Conservation (phyloP, 2,888 invertebrate species). For the Aphidius colemani region DNA sequence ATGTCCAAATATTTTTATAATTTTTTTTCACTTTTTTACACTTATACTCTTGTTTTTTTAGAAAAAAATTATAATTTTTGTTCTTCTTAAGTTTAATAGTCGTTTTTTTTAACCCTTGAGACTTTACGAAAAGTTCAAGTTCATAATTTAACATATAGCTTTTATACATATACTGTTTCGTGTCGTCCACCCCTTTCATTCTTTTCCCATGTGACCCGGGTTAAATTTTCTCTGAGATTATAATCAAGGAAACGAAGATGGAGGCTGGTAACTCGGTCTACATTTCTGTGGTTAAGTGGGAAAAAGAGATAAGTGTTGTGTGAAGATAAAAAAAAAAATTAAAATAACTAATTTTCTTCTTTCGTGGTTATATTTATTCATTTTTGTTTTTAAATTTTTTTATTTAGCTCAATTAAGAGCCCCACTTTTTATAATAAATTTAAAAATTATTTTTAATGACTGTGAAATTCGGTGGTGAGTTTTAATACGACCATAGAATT, state of each 20-base stretch:
- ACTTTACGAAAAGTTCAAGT: conserved; percentile 20
- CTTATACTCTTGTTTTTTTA: neutral
- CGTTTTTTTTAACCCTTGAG: neutral
- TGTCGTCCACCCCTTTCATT: conserved; percentile 3
- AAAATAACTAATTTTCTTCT: conserved; percentile 7
- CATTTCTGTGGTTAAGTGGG: neutral
- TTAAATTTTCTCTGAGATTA: conserved; percentile 18
- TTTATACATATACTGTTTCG: neutral
- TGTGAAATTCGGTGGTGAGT: no score
- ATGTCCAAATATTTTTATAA: no score
- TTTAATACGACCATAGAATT: neutral
- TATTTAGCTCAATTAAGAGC: no score
- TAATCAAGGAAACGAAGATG: conserved; percentile 21
- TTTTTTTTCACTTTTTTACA: neutral
- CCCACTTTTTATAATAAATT: no score
- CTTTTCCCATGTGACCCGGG: conserved; percentile 8
- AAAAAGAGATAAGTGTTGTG: neutral
- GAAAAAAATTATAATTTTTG: neutral
- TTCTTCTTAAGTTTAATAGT: neutral
- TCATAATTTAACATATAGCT: conserved; percentile 27
- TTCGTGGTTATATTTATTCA: conserved; percentile 20
- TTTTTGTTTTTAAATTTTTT: no score
- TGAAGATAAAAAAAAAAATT: neutral
- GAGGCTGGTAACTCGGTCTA: neutral
- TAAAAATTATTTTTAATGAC: no score